Evolutionary conservation across 2,113 vertebrate species (phyloP), one percentile per base, ranked within the genome.

Genomic region (Seriola rivoliana): DNA sequence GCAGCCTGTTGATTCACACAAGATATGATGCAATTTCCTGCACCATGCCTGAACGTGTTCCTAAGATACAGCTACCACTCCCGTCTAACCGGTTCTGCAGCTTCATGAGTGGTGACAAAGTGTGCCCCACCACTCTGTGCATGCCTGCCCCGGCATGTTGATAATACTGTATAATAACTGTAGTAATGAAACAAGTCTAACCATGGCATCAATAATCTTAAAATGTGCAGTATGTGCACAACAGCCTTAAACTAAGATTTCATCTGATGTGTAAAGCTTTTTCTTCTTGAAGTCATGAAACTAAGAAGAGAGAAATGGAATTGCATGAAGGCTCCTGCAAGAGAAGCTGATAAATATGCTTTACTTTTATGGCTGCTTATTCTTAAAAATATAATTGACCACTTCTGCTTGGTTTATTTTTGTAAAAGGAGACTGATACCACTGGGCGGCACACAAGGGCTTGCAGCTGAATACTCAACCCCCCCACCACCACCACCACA

Each of bases 371-470:
- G 23, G 10, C 57, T 23, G 66, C 36, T 67, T 25, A 77, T 68
- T 60, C 32, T 4, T 50, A 17, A 23, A 32, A 63, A 11, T 23
- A 32, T 25, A 71, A 79, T 8, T 60, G 71, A 84, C 71, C 62
- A 81, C 42, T 81, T 78, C 88, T 92, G 81, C 83, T 85, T 85
- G 71, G 76, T 71, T 87, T 90, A 64, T 91, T 93, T 90, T 86
- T 91, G 81, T 78, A 75, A 75, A 78, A 85, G 78, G 73, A 88
- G 82, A 86, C 62, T 84, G 89, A 93, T 87, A 87, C 83, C 87
- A 86, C 84, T 86, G 91, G 90, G 82, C 78, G 83, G 89, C 88
- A 95, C 75, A 89, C 89, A 90, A 81, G 75, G 81, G 77, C 80
- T 85, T 87, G 54, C 76, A 85, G 82, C 78, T 73, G 78, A 81